These are phyloP conservation scores for Tribolium castaneum DNA, from an alignment of 1,140 invertebrate species.

Conservation along the genomic window DNA sequence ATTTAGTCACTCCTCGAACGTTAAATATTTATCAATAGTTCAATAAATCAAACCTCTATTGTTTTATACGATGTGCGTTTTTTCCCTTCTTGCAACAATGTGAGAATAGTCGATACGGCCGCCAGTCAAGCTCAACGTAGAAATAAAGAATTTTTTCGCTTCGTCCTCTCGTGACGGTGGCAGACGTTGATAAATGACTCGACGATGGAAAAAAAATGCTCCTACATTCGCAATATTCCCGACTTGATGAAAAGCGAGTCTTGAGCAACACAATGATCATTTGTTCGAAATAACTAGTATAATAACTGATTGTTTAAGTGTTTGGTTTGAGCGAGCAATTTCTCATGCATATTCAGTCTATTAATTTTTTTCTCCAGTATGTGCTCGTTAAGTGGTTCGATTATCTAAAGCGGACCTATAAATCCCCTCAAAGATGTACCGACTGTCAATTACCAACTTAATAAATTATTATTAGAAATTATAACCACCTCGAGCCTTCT, in stretches of 20 bases:
- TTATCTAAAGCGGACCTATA: constrained; percentile 40
- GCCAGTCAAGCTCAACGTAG: constrained; percentile 22
- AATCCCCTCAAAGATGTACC: constrained; percentile 37
- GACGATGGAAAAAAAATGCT: constrained; percentile 13
- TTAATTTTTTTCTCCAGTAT: constrained; percentile 25
- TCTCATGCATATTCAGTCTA: constrained; percentile 32
- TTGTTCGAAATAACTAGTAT: background rate
- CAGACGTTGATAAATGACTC: constrained; percentile 36
- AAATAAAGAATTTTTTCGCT: constrained; percentile 27
- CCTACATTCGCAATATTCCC: constrained; percentile 24
- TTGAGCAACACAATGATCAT: constrained; percentile 11
- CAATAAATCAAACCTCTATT: constrained; percentile 37
- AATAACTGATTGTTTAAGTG: constrained; percentile 19
- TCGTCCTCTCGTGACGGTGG: constrained; percentile 36
- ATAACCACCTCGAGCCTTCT: constrained; percentile 26
- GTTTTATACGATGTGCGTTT: constrained; percentile 11
- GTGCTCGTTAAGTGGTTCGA: constrained; percentile 13
- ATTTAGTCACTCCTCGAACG: constrained; percentile 1
- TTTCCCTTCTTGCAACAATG: constrained; percentile 13
- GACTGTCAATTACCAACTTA: constrained; percentile 34
- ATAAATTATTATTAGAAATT: constrained; percentile 40
- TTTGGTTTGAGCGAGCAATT: background rate
- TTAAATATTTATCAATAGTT: constrained; percentile 35
- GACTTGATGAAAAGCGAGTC: constrained; percentile 17
- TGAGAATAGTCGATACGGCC: constrained; percentile 25